Evolutionary conservation across 2,888 invertebrate genomes (phyloP).

Genomic region (Artemia sinica): DNA sequence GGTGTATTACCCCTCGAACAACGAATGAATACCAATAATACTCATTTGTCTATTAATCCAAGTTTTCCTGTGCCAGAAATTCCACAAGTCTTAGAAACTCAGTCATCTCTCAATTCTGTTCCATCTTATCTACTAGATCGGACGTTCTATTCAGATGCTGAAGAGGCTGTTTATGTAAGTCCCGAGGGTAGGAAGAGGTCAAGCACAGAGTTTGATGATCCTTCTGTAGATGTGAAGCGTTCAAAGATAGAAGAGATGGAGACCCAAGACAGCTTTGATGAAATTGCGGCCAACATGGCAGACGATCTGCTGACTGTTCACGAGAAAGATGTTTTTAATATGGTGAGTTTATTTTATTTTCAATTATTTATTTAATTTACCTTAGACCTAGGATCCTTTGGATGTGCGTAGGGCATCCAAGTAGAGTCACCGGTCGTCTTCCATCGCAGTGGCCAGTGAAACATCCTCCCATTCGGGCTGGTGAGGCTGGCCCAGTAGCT

Average conservation of each 20-base stretch:
- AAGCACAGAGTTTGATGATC: neutral
- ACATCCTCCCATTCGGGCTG: no score
- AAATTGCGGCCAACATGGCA: neutral
- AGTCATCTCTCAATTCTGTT: neutral
- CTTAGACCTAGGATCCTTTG: no score
- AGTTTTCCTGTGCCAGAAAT: neutral
- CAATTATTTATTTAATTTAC: neutral
- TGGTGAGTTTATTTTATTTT: neutral
- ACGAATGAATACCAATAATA: neutral
- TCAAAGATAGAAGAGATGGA: neutral
- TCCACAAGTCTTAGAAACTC: neutral
- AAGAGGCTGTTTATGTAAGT: neutral
- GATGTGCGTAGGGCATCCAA: no score
- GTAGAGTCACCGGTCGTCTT: no score
- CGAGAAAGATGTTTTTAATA: neutral
- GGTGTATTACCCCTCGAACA: neutral
- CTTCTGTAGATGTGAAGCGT: neutral
- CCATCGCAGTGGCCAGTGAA: no score
- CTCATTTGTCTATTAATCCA: conserved; percentile 11
- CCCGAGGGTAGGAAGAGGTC: neutral
- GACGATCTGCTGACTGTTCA: neutral
- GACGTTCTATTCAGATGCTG: neutral
- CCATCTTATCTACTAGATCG: neutral
- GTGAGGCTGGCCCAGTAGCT: no score
- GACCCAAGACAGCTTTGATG: conserved; percentile 6